Evolutionary conservation across 2,113 vertebrate genomes (phyloP).

Genomic region (Sinosuthora webbiana): DNA sequence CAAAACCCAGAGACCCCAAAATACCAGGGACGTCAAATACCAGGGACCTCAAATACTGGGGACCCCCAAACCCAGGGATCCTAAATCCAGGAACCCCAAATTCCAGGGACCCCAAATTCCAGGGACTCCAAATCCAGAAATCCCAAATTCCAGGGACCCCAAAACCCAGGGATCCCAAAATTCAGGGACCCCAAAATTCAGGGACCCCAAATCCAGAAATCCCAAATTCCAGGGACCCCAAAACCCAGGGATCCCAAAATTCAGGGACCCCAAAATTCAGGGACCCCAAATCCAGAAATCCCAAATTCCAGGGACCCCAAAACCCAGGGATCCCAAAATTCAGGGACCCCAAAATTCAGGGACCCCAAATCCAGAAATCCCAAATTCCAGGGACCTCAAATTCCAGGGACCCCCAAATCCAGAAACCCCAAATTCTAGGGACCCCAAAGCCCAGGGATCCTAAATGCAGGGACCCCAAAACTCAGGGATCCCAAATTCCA

Average conservation of each 20-base stretch:
- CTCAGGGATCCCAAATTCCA: accelerated
- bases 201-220: neutral
- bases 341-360: neutral
- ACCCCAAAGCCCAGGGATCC: neutral
- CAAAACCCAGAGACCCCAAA: too few species aligned
- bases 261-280: neutral
- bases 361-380: neutral
- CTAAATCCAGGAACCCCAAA: too few species aligned
- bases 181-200: neutral
- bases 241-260: neutral
- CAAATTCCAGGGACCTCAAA: neutral
- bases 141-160: too few species aligned
- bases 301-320: too few species aligned
- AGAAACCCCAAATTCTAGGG: neutral
- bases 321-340: neutral
- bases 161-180: too few species aligned
- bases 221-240: neutral
- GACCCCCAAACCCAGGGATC: too few species aligned
- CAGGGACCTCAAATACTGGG: too few species aligned
- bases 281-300: neutral
- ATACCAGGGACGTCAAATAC: too few species aligned
- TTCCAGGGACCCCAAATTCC: too few species aligned
- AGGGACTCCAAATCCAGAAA: too few species aligned
- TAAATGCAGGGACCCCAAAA: neutral
- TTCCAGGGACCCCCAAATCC: neutral